Conservation (phyloP, 1,140 invertebrate genomes). For the Theocolax elegans region DNA sequence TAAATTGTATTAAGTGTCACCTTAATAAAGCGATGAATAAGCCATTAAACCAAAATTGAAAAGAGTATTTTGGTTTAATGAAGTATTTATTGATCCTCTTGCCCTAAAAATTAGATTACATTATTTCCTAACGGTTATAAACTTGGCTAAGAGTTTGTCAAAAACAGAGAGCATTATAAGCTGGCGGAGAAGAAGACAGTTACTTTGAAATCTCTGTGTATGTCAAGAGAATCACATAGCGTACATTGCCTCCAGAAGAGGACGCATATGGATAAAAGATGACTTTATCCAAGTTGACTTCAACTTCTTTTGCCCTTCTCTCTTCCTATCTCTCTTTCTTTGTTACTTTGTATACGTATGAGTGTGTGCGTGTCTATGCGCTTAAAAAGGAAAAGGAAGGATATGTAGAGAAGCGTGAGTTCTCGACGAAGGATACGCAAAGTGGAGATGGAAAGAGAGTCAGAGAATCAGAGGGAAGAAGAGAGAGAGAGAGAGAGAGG, state of each 20-base stretch:
- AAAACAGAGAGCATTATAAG: constrained; percentile 41
- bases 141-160: no score
- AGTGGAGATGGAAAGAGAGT: neutral
- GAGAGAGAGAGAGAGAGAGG: neutral
- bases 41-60: no score
- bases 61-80: no score
- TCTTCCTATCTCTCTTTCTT: neutral
- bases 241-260: neutral
- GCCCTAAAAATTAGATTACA: no score
- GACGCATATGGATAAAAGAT: constrained; percentile 59
- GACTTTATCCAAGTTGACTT: constrained; percentile 54
- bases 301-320: neutral
- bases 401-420: neutral
- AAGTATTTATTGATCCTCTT: no score
- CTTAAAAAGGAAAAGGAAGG: neutral
- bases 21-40: no score
- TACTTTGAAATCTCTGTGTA: constrained; percentile 47
- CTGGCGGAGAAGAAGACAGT: constrained; percentile 40
- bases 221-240: constrained; percentile 40
- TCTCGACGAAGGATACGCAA: neutral
- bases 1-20: no score
- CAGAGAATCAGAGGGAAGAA: neutral
- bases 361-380: neutral
- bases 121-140: no score
- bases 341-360: neutral